Base-by-base conservation (phyloP, 1,140 invertebrate genomes). In the Steinernema feltiae region DNA sequence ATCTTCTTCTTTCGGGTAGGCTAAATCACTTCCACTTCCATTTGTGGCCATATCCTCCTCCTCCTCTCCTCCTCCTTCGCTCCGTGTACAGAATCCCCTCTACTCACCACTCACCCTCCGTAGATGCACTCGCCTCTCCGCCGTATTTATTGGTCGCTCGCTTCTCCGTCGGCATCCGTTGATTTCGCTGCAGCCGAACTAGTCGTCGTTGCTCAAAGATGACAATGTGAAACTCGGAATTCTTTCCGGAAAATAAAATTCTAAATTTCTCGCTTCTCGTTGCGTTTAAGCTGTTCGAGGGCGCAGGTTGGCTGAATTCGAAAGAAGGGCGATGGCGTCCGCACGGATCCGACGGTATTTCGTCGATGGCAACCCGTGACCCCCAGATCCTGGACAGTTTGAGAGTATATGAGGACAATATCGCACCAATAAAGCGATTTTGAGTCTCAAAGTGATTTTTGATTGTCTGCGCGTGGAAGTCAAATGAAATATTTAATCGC, bases 141-240 rank as follows among this genome's bases (percentile, higher is more conserved):
- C 53, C 24, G 53, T 63, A 63, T 63, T 63, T 63, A 63, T 63
- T 63, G 53, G 53, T 27, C 53, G 12, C n/a, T n/a, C n/a, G n/a
- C n/a, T n/a, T n/a, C 53, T 3, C 15, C 53, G 24, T 21, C 53
- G 15, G 41, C n/a, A n/a, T n/a, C n/a, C 35, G 35, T 18, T 18
- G 35, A 41, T 41, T 41, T 41, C 35, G 35, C 35, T 18, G 35
- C 7, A 41, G 18, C 35, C 53, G 53, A 63, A 63, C 53, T 63
- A 63, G 53, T 63, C 53, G 53, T 63, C 53, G 53, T 27, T 27
- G 53, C 53, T 63, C 53, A 63, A 63, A 63, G 53, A 63, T 63
- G 53, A 63, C 53, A 63, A 41, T 7, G 7, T 41, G 35, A 18
- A 41, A 41, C 53, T 27, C 15, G 53, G 53, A 63, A 27, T 27